Conservation (phyloP, 2,888 invertebrate genomes). For the Agonopterix alstromeriana region DNA sequence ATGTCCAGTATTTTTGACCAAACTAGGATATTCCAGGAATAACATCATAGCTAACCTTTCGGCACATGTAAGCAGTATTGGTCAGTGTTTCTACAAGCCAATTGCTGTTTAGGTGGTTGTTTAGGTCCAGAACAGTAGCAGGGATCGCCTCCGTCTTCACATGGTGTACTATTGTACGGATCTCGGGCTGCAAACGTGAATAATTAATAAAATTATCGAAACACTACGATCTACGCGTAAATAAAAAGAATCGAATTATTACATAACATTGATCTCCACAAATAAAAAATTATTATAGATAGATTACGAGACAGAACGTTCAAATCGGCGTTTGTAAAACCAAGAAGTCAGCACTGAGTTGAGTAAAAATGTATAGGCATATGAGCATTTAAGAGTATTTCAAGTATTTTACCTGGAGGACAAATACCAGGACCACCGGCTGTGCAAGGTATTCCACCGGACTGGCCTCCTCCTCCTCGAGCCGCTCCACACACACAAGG, state of each 20-base stretch:
- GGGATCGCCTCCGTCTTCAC: conserved; percentile 52
- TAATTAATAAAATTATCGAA: too few species aligned
- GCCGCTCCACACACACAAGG: conserved; percentile 58
- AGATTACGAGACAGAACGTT: too few species aligned
- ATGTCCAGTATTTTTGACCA: too few species aligned
- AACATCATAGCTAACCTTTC: conserved; percentile 45
- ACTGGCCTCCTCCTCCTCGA: conserved; percentile 14
- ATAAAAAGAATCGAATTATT: too few species aligned
- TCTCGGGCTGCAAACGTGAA: conserved; percentile 32
- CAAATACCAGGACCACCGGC: conserved; percentile 31
- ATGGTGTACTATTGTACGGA: conserved; percentile 54
- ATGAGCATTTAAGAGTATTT: too few species aligned
- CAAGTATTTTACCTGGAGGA: conserved; percentile 33
- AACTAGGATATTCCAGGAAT: too few species aligned
- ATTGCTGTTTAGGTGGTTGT: conserved; percentile 31
- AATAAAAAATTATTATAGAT: too few species aligned
- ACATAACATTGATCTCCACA: too few species aligned
- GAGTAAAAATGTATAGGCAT: too few species aligned
- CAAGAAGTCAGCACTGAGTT: neutral
- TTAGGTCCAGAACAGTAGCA: conserved; percentile 61
- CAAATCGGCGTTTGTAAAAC: neutral
- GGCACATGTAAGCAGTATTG: conserved; percentile 65
- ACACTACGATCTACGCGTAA: too few species aligned
- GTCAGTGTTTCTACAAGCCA: conserved; percentile 60
- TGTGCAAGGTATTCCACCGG: conserved; percentile 18